Evolutionary conservation across 2,888 invertebrate species (phyloP).

Genomic region (Lepidocyrtinus sp.): DNA sequence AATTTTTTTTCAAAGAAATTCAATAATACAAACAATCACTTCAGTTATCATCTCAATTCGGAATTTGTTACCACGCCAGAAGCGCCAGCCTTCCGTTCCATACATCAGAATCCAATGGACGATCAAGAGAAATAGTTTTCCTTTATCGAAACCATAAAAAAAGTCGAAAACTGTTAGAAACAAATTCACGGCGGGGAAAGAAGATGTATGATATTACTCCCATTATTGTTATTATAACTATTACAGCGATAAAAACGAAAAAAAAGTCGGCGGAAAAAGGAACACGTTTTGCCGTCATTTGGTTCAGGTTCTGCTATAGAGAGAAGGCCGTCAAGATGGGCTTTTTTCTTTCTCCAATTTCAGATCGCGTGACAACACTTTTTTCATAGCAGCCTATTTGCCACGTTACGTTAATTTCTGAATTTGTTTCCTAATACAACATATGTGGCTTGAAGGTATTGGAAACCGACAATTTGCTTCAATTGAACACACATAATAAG

Average conservation of each 20-base stretch:
- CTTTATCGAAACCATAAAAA: background rate
- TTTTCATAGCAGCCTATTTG: slow-evolving; percentile 51
- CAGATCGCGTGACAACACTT: slow-evolving; percentile 62
- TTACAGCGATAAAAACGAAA: background rate
- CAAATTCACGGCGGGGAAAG: background rate
- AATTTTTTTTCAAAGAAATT: no score
- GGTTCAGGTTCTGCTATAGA: slow-evolving; percentile 39
- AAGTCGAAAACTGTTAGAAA: background rate
- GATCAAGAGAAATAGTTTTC: background rate
- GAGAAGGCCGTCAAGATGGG: slow-evolving; percentile 27
- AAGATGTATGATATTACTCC: background rate
- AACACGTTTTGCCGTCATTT: slow-evolving; percentile 68
- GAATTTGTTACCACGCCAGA: background rate
- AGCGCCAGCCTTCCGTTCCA: no score
- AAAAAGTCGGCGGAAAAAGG: slow-evolving; percentile 20
- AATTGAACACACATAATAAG: slow-evolving; percentile 58
- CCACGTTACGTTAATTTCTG: slow-evolving; percentile 66
- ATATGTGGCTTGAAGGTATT: slow-evolving; percentile 63
- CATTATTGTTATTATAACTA: background rate
- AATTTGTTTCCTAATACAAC: slow-evolving; percentile 66
- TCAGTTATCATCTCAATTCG: background rate
- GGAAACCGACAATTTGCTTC: slow-evolving; percentile 68
- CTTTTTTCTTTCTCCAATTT: no score
- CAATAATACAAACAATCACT: slow-evolving; percentile 9
- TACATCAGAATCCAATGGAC: background rate